Conservation (phyloP, 2,113 vertebrate genomes). For the Burhinus bistriatus region DNA sequence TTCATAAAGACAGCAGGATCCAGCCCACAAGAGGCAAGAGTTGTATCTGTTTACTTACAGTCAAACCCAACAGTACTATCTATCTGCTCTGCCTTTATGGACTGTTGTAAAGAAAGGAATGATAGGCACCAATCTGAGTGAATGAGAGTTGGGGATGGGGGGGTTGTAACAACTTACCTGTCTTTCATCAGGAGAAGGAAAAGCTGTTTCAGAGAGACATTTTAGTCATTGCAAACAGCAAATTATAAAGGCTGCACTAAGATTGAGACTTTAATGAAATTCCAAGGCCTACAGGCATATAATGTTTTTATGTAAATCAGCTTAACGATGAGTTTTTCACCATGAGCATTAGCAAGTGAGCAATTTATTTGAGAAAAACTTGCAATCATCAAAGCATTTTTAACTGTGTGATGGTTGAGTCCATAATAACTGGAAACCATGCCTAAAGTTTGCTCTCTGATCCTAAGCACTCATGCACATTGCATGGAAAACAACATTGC, state of each 20-base stretch:
- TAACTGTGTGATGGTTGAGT: not conserved
- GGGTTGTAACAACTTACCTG: not conserved
- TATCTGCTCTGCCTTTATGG: not conserved
- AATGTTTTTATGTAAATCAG: conserved; percentile 40
- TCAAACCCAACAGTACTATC: not conserved
- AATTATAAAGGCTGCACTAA: not conserved
- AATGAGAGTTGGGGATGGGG: not conserved
- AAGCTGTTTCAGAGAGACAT: not conserved
- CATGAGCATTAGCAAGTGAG: conserved; percentile 4
- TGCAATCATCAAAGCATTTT: not conserved
- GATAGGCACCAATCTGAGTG: not conserved
- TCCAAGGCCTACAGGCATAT: not conserved
- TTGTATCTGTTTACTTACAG: not conserved
- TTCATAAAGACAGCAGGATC: not conserved
- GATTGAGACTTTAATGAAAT: not conserved
- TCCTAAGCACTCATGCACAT: not conserved
- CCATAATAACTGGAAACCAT: not conserved
- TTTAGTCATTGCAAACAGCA: not conserved
- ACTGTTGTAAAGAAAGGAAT: not conserved
- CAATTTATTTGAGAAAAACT: conserved; percentile 2
- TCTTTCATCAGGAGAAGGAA: not conserved
- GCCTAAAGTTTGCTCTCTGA: not conserved
- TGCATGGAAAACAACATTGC: not conserved
- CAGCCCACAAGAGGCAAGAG: not conserved
- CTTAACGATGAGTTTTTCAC: conserved; percentile 5